Conservation (phyloP, 64 coral and sea anemone species). For the Orbicella faveolata region DNA sequence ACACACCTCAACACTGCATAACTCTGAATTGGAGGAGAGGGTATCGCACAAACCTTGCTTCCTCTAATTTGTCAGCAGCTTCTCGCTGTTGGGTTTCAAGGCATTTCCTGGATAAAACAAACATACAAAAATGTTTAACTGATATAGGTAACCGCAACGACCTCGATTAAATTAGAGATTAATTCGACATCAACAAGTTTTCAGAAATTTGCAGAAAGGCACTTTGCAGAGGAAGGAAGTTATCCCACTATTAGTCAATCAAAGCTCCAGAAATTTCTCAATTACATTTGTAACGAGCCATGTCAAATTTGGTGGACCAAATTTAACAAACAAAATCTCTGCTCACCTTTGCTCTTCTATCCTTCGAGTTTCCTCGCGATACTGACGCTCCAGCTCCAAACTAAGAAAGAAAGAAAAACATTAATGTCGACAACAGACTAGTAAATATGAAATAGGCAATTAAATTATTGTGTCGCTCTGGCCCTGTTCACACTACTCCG, state of each 20-base stretch:
- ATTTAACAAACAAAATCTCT: background rate
- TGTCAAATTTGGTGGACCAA: background rate
- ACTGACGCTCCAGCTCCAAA: conserved; percentile 95
- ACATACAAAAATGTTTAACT: background rate
- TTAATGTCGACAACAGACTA: background rate
- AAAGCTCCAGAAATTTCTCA: no score
- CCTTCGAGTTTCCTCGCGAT: conserved; percentile 83
- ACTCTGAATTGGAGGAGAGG: background rate
- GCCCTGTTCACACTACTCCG: no score
- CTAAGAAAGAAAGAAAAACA: conserved; percentile 28
- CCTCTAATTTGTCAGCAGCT: conserved; percentile 84
- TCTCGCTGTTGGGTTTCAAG: conserved; percentile 90
- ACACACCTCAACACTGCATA: background rate
- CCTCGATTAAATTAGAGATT: no score
- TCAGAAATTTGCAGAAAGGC: no score
- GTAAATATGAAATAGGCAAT: background rate
- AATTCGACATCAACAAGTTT: no score
- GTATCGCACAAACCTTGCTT: conserved; percentile 80
- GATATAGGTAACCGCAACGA: no score
- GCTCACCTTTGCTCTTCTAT: conserved; percentile 93
- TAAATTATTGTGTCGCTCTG: no score
- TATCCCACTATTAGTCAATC: no score
- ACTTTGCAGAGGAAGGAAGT: no score
- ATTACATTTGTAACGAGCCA: no score
- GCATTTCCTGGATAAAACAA: conserved; percentile 42